Conservation (phyloP, 2,113 vertebrate species). For the Sminthopsis crassicaudata region DNA sequence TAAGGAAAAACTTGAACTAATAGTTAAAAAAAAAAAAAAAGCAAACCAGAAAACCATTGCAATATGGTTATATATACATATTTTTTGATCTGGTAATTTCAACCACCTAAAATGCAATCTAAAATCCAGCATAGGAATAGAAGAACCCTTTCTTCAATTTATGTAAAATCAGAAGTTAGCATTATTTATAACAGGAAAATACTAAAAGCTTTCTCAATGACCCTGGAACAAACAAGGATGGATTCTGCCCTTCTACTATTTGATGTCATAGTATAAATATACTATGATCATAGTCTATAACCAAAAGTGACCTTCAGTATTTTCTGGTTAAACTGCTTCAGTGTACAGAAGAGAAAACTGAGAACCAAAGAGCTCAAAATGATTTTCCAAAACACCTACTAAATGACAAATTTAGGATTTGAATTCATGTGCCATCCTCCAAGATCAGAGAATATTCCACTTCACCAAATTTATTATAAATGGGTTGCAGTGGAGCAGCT, state of each 20-base stretch:
- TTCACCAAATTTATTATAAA: not conserved
- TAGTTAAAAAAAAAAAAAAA: not conserved
- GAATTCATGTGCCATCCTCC: not conserved
- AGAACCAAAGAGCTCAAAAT: not conserved
- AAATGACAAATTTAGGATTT: not conserved
- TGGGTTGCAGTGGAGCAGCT: not conserved
- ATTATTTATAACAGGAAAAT: not conserved
- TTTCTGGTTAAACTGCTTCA: not conserved
- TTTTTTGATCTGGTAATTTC: constrained; percentile 11
- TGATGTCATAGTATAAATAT: not conserved
- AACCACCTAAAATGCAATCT: constrained; percentile 21
- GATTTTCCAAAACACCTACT: not conserved
- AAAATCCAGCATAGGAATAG: not conserved
- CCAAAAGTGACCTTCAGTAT: not conserved
- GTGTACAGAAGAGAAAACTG: not conserved
- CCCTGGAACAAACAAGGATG: not conserved
- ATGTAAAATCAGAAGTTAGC: not conserved
- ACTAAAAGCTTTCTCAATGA: not conserved
- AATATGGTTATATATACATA: constrained; percentile 6
- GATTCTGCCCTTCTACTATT: not conserved
- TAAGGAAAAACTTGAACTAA: not conserved
- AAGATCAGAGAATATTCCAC: not conserved
- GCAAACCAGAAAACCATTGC: not conserved
- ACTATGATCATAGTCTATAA: not conserved
- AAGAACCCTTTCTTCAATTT: constrained; percentile 7